These are phyloP conservation scores for Reinhardtius hippoglossoides DNA, from an alignment of 2,113 vertebrate genomes.

Conservation along the genomic window DNA sequence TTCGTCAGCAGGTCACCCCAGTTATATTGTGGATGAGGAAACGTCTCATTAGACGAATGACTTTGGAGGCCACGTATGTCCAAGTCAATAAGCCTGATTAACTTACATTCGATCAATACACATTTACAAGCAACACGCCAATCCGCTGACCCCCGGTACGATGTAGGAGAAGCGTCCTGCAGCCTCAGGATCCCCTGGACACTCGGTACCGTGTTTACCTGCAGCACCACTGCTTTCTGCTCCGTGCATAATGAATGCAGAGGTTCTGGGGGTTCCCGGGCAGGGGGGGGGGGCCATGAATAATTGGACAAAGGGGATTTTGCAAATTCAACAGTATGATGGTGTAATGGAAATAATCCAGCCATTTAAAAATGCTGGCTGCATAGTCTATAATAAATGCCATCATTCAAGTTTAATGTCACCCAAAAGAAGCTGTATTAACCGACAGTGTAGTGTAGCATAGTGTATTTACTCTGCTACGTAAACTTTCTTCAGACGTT, in stretches of 20 bases:
- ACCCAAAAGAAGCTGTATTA: background rate
- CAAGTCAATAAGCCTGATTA: slow-evolving; percentile 68
- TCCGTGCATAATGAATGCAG: slow-evolving; percentile 47
- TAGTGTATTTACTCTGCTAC: too few relatives aligned
- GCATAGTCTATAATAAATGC: background rate
- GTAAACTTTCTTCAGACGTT: too few relatives aligned
- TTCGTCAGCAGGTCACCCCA: slow-evolving; percentile 41
- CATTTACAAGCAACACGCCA: slow-evolving; percentile 53
- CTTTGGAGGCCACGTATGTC: slow-evolving; percentile 44
- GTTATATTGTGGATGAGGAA: slow-evolving; percentile 43
- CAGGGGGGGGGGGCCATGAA: slow-evolving; percentile 14
- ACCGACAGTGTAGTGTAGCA: background rate
- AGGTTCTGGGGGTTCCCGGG: slow-evolving; percentile 10
- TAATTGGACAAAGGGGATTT: slow-evolving; percentile 41
- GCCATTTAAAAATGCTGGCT: background rate
- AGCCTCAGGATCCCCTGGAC: slow-evolving; percentile 27
- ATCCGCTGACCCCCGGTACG: slow-evolving; percentile 46
- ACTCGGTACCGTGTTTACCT: slow-evolving; percentile 17
- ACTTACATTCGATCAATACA: slow-evolving; percentile 62
- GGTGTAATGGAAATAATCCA: slow-evolving; percentile 21
- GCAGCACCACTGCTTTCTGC: slow-evolving; percentile 7
- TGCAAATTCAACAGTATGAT: slow-evolving; percentile 38
- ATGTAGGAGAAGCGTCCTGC: slow-evolving; percentile 33
- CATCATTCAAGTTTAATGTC: background rate
- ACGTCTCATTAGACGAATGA: slow-evolving; percentile 64